Evolutionary conservation across 1,140 invertebrate genomes (phyloP).

Genomic region (Tachypleus tridentatus): DNA sequence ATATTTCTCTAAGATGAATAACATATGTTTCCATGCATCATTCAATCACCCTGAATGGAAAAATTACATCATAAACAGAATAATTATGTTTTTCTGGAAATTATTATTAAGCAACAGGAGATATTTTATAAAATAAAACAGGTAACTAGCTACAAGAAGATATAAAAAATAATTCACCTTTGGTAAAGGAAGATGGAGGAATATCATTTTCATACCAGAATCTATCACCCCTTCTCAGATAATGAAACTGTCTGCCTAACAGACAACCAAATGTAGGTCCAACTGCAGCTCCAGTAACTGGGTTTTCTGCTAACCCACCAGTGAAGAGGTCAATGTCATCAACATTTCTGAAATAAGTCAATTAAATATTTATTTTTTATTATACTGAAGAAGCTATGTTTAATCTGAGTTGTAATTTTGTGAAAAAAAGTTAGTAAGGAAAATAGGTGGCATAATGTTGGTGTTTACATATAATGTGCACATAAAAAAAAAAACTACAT

Average conservation of each 20-base stretch:
- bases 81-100: too few relatives aligned
- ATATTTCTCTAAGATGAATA: too few relatives aligned
- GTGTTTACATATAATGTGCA: neutral
- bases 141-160: neutral
- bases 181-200: constrained; percentile 68
- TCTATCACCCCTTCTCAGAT: constrained; percentile 59
- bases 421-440: too few relatives aligned
- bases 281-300: constrained; percentile 56
- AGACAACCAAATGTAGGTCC: constrained; percentile 72
- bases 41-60: too few relatives aligned
- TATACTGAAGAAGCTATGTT: constrained; percentile 29
- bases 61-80: too few relatives aligned
- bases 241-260: constrained; percentile 61
- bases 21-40: too few relatives aligned
- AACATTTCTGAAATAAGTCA: constrained; percentile 38
- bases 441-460: too few relatives aligned
- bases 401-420: neutral
- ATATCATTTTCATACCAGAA: constrained; percentile 96
- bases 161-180: constrained; percentile 30
- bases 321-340: constrained; percentile 77
- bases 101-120: too few relatives aligned
- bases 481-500: neutral
- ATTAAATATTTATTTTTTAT: neutral
- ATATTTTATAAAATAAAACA: neutral
- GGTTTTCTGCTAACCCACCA: constrained; percentile 66